Conservation (phyloP, 2,888 invertebrate genomes). For the Hyppa rectilinea region DNA sequence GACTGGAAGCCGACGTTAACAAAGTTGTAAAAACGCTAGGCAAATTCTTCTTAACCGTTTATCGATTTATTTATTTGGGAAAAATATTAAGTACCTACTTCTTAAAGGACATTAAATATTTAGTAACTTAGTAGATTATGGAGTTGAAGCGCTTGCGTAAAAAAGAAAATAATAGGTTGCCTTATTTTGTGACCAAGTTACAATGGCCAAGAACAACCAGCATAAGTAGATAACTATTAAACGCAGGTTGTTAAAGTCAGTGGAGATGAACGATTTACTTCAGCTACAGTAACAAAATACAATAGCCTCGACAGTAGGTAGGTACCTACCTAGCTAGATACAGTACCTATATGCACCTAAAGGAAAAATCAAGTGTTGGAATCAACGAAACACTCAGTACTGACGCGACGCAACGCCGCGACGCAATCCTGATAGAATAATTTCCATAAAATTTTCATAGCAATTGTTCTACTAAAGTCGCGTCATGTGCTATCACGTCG, state of each 20-base stretch:
- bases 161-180: background rate
- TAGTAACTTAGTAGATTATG: background rate
- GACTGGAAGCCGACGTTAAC: too few species aligned
- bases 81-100: background rate
- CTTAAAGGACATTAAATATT: background rate
- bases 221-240: too few species aligned
- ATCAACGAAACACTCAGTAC: too few species aligned
- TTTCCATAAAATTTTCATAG: too few species aligned
- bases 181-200: background rate
- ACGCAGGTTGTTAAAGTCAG: slow-evolving; percentile 13
- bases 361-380: background rate
- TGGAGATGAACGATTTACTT: slow-evolving; percentile 21
- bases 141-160: background rate
- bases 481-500: too few species aligned
- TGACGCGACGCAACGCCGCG: too few species aligned
- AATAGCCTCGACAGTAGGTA: background rate
- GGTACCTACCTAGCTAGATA: background rate
- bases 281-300: slow-evolving; percentile 2
- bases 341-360: too few species aligned
- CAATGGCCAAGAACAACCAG: background rate
- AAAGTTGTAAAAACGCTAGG: too few species aligned
- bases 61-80: background rate
- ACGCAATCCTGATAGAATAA: too few species aligned
- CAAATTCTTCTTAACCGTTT: background rate
- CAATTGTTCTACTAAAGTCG: too few species aligned